Conservation (phyloP, 2,888 invertebrate genomes). For the Epinotia demarniana region DNA sequence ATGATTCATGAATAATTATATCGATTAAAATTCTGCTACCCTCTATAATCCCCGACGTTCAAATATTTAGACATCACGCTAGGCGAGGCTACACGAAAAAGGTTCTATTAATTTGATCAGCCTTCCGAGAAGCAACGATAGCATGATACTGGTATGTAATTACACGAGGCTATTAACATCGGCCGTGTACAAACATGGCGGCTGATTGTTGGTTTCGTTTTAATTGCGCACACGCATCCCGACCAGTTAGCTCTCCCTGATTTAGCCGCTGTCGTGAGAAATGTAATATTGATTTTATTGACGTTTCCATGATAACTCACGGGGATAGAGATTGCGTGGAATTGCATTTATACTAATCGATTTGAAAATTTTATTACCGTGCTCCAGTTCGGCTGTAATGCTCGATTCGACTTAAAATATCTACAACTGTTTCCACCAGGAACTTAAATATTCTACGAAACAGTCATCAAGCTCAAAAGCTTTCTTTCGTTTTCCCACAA, state of each 20-base stretch:
- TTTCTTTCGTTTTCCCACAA: conserved; percentile 74
- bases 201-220: conserved; percentile 84
- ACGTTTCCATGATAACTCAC: conserved; percentile 50
- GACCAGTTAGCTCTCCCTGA: conserved; percentile 76
- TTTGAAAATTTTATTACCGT: conserved; percentile 27
- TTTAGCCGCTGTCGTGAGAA: conserved; percentile 76
- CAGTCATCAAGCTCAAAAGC: conserved; percentile 45
- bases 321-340: conserved; percentile 27
- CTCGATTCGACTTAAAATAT: conserved; percentile 5
- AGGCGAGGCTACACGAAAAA: conserved; percentile 67
- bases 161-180: conserved; percentile 83
- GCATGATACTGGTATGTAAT: conserved; percentile 82
- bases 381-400: conserved; percentile 11
- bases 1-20: too few relatives aligned
- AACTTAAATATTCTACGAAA: conserved; percentile 17
- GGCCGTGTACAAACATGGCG: conserved; percentile 84
- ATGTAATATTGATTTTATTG: conserved; percentile 75
- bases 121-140: conserved; percentile 82
- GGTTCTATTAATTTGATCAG: conserved; percentile 82
- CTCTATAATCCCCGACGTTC: conserved; percentile 2
- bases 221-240: conserved; percentile 84
- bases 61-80: conserved; percentile 49
- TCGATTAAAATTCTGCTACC: conserved; percentile 16
- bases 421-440: not conserved
- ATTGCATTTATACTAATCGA: conserved; percentile 27